Evolutionary conservation across 2,797 vertebrate species (phyloP).

Genomic region (Austrolebias charrua): DNA sequence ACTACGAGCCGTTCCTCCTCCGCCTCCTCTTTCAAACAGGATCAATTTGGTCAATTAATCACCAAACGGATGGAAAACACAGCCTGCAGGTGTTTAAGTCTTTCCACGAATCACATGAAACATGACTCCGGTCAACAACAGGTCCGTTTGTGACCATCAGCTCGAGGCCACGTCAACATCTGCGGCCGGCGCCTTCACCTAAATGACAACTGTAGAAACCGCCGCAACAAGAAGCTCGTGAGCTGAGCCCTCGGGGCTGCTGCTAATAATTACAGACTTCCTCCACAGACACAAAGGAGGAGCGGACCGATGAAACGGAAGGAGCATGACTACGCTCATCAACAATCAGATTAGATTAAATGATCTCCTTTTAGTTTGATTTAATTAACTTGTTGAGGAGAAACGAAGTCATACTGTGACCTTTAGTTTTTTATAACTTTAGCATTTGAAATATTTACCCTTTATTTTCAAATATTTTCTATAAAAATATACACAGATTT

Average conservation of each 20-base stretch:
- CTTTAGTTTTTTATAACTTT: too few relatives aligned
- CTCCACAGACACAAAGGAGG: conserved; percentile 22
- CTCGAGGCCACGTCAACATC: conserved; percentile 14
- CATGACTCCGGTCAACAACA: conserved; percentile 12
- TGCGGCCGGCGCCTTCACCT: conserved; percentile 21
- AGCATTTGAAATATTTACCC: too few relatives aligned
- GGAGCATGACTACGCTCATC: conserved; percentile 15
- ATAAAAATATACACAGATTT: too few relatives aligned
- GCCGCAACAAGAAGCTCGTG: conserved; percentile 54
- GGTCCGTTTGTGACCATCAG: conserved; percentile 19
- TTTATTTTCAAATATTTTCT: too few relatives aligned
- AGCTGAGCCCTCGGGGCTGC: conserved; percentile 35
- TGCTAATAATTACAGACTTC: conserved; percentile 49
- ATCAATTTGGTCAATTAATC: conserved; percentile 14
- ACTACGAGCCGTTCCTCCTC: neutral
- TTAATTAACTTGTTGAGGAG: neutral
- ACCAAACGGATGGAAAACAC: conserved; percentile 5
- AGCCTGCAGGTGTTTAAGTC: conserved; percentile 22
- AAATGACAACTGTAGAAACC: conserved; percentile 33
- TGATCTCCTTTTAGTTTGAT: neutral
- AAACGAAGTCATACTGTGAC: neutral
- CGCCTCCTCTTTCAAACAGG: neutral
- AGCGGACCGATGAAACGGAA: conserved; percentile 1
- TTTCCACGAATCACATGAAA: conserved; percentile 12
- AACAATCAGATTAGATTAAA: neutral